A percentile compares a stretch with the other conserved stretches of the same genome.
phyloP scores from a whole-genome alignment of 2,888 invertebrate genomes.

The Folsomia manolachei region DNA sequence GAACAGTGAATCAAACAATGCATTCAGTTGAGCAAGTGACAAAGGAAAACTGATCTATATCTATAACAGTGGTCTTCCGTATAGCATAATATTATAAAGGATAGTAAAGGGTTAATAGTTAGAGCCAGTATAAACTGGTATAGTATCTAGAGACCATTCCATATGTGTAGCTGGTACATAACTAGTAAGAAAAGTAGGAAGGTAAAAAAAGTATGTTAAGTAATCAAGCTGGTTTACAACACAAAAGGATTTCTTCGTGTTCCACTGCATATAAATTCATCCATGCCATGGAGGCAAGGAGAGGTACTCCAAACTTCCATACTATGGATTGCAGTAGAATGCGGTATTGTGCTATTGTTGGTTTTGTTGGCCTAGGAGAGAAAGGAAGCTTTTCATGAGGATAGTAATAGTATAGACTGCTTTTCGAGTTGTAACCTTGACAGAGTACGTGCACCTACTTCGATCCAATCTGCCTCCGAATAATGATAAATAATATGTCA shows the following conservation, averaged over 20 bases:
- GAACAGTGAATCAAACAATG: background rate
- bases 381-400: background rate
- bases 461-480: too few species aligned
- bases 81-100: too few species aligned
- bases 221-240: background rate
- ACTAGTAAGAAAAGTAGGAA: background rate
- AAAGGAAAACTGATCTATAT: background rate
- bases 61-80: too few species aligned
- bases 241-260: background rate
- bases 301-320: background rate
- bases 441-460: conserved; percentile 15
- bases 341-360: background rate
- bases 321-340: too few species aligned
- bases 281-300: background rate
- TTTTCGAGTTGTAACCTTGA: conserved; percentile 17
- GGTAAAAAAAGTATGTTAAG: background rate
- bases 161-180: too few species aligned
- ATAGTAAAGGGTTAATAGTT: too few species aligned
- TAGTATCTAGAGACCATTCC: too few species aligned
- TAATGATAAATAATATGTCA: too few species aligned
- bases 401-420: too few species aligned
- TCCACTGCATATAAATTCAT: background rate
- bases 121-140: too few species aligned
- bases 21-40: background rate
- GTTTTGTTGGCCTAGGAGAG: background rate